Conservation (phyloP, 2,113 vertebrate genomes). For the Python bivittatus region DNA sequence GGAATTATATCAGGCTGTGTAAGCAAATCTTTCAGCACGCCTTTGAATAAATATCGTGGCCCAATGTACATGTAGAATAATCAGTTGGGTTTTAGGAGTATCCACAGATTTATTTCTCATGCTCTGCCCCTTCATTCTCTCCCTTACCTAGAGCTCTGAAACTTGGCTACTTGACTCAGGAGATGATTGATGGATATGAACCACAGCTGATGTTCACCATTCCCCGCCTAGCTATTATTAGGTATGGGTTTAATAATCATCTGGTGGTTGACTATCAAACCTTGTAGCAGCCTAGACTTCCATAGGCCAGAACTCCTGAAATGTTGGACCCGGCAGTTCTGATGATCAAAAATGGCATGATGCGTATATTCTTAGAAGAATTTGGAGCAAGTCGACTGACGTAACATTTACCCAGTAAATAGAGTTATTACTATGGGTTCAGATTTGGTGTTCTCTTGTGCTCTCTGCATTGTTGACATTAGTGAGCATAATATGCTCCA, state of each 20-base stretch:
- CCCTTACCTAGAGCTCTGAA: conserved; percentile 66
- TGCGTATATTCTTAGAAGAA: not conserved
- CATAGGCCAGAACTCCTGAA: not conserved
- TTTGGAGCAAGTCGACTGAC: not conserved
- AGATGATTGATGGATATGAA: conserved; percentile 78
- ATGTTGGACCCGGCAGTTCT: not conserved
- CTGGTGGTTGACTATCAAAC: not conserved
- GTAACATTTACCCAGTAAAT: not conserved
- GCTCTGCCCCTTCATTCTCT: not conserved
- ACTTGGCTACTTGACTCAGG: conserved; percentile 74
- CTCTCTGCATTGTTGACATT: not conserved
- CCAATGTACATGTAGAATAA: not conserved
- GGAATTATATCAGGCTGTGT: not conserved
- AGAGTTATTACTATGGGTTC: not conserved
- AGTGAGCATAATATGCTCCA: not conserved
- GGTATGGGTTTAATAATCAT: conserved; percentile 57
- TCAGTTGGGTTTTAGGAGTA: not conserved
- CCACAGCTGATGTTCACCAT: conserved; percentile 79
- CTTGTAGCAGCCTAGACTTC: not conserved
- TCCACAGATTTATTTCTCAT: not conserved
- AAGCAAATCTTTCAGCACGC: not conserved
- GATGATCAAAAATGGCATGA: not conserved
- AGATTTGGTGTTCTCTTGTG: not conserved
- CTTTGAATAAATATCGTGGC: not conserved
- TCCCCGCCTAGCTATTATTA: conserved; percentile 76